Evolutionary conservation across 1,140 invertebrate species (phyloP), one percentile per base, ranked within the genome.

Genomic region (Druon quercuslanigerum): DNA sequence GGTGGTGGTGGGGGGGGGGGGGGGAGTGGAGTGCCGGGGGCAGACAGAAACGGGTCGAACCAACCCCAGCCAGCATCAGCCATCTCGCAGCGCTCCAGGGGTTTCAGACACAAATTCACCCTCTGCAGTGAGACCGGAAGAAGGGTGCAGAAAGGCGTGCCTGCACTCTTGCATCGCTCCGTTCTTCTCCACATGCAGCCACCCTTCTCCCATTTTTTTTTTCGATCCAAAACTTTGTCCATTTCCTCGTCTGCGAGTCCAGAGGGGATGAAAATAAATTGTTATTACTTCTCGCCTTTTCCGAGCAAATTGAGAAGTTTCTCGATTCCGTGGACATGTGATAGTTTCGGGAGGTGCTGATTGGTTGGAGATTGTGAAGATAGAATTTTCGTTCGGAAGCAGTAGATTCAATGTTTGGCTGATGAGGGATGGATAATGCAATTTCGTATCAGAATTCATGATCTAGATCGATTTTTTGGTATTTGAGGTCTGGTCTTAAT

Each of bases 41-140:
- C 52, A 54, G 52, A 54, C 52, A 54, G 52, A 54, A 19, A n/a
- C 52, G 52, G 52, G 16, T 54, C 52, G 52, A 54, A 54, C 52
- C 52, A 54, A 54, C 52, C 52, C 52, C 52, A 54, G 51, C n/a
- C 52, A 54, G 51, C n/a, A 52, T n/a, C 52, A 54, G 52, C 52
- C 52, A 17, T n/a, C 52, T 54, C n/a, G 52, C 52, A 54, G 9
- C 52, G 16, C 6, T 54, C 52, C 52, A 17, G 52, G 52, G 52
- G 16, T 54, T 54, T 5, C 52, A 54, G 52, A 54, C 17, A 17
- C 52, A 54, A 54, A 54, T 9, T 17, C n/a, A 54, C 52, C 52
- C 52, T 54, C n/a, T 19, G 16, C 19, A 6, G 5, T 7, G 14
- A 2, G 8, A 54, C 52, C 52, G 52, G 52, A 54, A 54, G 16